A percentile compares a stretch with the other conserved stretches of the same genome.
phyloP scores from a whole-genome alignment of 2,797 vertebrate species.

The Pristis pectinata region DNA sequence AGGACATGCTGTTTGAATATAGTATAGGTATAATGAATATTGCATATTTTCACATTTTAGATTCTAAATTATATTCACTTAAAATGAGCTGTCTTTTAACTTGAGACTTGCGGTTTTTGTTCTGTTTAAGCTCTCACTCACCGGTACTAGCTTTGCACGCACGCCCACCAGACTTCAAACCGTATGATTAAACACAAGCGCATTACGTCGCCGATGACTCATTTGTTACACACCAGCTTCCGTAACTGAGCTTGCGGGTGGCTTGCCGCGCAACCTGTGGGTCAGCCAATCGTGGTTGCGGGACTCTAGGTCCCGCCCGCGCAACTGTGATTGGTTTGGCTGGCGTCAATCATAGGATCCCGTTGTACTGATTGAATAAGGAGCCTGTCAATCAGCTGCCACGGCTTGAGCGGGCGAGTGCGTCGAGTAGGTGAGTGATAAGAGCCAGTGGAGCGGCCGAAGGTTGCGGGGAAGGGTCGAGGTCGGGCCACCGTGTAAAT shows the following conservation, averaged over 20 bases:
- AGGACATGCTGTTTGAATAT: not conserved
- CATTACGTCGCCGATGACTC: not conserved
- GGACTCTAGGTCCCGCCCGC: not conserved
- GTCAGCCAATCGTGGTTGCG: not conserved
- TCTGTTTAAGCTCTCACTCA: not conserved
- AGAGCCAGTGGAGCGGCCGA: not conserved
- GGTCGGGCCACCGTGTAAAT: not conserved
- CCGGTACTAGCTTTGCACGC: not conserved
- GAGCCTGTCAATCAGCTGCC: not conserved
- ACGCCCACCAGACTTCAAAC: not conserved
- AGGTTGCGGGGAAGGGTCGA: not conserved
- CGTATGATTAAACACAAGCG: not conserved
- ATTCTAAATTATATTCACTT: not conserved
- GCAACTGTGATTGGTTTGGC: not conserved
- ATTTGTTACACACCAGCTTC: conserved; percentile 7
- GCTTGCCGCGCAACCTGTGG: not conserved
- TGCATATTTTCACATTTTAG: not conserved
- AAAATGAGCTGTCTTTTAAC: not conserved
- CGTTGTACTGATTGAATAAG: not conserved
- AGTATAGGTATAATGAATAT: not conserved
- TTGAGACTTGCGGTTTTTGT: not conserved
- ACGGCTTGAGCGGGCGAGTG: not conserved
- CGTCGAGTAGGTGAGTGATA: not conserved
- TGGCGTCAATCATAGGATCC: not conserved
- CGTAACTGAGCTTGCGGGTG: not conserved